Conservation (phyloP, 2,797 vertebrate species). For the Chiloscyllium punctatum region DNA sequence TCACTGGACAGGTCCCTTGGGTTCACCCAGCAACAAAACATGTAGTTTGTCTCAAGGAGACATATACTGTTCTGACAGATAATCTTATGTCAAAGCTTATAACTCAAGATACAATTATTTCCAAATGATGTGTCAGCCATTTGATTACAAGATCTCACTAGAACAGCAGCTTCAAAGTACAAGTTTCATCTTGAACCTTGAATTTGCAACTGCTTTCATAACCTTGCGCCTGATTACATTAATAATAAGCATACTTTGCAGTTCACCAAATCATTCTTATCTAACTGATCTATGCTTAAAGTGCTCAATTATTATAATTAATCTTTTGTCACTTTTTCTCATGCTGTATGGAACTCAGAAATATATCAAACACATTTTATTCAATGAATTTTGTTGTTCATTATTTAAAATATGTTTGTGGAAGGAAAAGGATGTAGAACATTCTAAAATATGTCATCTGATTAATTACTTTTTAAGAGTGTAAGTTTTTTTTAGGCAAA, state of each 20-base stretch:
- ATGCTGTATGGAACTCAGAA: background rate
- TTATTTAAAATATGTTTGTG: background rate
- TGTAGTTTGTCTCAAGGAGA: background rate
- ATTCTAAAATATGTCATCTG: background rate
- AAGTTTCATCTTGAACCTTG: background rate
- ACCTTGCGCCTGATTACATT: background rate
- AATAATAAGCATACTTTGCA: background rate
- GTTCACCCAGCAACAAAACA: background rate
- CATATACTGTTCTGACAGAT: background rate
- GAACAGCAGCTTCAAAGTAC: background rate
- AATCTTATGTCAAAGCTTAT: background rate
- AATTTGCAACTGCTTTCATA: background rate
- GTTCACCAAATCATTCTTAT: background rate
- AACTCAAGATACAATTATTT: conserved; percentile 4
- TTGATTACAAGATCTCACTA: background rate
- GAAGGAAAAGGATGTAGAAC: background rate
- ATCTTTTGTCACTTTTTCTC: conserved; percentile 11
- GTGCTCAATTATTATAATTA: conserved; percentile 21
- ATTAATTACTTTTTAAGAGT: background rate
- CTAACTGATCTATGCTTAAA: background rate
- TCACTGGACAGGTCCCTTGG: background rate
- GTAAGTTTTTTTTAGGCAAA: background rate
- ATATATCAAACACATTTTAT: background rate
- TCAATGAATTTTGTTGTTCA: background rate
- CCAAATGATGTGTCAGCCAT: conserved; percentile 11